Conservation (phyloP, 2,888 invertebrate species). For the Torymus aiolomorphi region DNA sequence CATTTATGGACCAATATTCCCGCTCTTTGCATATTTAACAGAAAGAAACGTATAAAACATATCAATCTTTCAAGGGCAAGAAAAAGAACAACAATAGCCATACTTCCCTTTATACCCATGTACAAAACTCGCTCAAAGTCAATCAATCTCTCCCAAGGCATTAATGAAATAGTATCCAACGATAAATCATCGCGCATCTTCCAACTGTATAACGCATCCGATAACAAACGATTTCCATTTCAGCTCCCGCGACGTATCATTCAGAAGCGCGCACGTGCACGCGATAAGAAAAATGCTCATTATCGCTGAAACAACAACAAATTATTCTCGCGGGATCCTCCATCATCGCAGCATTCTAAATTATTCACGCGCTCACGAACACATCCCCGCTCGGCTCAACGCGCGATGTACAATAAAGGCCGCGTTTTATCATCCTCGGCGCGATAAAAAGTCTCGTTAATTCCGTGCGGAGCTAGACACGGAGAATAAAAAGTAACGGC, state of each 20-base stretch:
- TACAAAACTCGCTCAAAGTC: too few relatives aligned
- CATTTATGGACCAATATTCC: too few relatives aligned
- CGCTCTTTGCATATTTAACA: too few relatives aligned
- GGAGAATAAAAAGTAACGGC: constrained; percentile 2
- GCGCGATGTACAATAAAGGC: too few relatives aligned
- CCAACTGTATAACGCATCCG: background rate
- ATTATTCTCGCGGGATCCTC: background rate
- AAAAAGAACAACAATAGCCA: too few relatives aligned
- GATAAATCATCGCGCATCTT: constrained; percentile 6
- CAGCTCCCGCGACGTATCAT: too few relatives aligned
- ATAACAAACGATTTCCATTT: background rate
- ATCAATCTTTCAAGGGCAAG: too few relatives aligned
- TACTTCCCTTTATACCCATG: too few relatives aligned
- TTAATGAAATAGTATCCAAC: background rate
- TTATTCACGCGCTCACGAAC: background rate
- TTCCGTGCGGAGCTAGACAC: background rate
- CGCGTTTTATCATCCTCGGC: constrained; percentile 9
- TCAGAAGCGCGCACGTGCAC: too few relatives aligned
- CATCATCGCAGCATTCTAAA: constrained; percentile 1
- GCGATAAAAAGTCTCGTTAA: constrained; percentile 17
- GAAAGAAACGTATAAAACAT: too few relatives aligned
- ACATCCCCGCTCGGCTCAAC: too few relatives aligned
- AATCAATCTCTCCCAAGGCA: background rate
- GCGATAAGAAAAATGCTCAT: background rate
- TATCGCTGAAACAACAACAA: background rate